A percentile compares a stretch with the other conserved stretches of the same genome.
Conservation (phyloP, 2,797 vertebrate species). For the Rhinatrema bivittatum region DNA sequence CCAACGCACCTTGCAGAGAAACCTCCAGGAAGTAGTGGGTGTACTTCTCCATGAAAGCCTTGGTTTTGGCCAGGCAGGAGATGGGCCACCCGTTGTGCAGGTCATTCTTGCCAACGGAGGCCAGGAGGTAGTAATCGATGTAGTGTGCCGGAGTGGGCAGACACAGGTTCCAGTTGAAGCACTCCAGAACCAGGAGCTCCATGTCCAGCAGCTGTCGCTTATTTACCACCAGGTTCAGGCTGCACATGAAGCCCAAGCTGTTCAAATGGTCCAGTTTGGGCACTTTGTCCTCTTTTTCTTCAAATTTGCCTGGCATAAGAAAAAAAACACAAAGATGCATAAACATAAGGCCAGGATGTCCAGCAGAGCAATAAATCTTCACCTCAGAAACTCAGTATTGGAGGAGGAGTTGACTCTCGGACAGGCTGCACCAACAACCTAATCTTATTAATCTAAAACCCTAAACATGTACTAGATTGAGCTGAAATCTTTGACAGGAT, state of each 20-base stretch:
- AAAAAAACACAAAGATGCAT: not conserved
- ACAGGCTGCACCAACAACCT: constrained; percentile 48
- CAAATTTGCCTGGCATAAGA: constrained; percentile 74
- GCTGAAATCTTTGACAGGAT: too few relatives aligned
- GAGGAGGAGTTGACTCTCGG: too few relatives aligned
- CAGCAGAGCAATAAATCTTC: constrained; percentile 17
- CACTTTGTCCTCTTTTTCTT: constrained; percentile 80
- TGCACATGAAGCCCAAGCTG: constrained; percentile 70
- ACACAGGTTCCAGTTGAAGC: constrained; percentile 84
- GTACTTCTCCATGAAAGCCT: constrained; percentile 81
- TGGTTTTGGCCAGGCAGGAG: constrained; percentile 70
- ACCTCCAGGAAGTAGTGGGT: constrained; percentile 85
- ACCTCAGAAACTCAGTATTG: too few relatives aligned
- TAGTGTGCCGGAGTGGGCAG: constrained; percentile 87
- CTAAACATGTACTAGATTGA: too few relatives aligned
- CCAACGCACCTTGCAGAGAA: constrained; percentile 83
- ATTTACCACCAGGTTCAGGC: constrained; percentile 70
- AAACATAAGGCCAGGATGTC: not conserved
- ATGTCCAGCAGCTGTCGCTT: constrained; percentile 78
- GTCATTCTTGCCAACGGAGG: constrained; percentile 72
- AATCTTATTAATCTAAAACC: too few relatives aligned
- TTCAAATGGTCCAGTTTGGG: constrained; percentile 85
- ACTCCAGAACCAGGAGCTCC: constrained; percentile 81
- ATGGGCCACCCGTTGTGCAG: constrained; percentile 80
- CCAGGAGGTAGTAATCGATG: constrained; percentile 87